Base-by-base conservation (phyloP, 2,888 invertebrate genomes). In the Eristalis pertinax region DNA sequence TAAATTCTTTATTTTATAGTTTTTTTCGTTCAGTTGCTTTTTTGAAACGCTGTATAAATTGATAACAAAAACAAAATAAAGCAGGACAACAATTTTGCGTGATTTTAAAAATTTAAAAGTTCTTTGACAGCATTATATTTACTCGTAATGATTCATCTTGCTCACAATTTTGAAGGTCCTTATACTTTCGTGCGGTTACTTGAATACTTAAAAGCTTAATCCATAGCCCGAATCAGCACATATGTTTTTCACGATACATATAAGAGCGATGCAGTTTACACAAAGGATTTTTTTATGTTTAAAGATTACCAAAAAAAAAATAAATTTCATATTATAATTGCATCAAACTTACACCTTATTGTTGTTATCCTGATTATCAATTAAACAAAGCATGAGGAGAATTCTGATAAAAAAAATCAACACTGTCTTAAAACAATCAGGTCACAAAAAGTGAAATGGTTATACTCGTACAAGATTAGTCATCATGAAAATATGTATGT, bases 231-330 rank as follows among this genome's bases (percentile, higher is more conserved):
- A 65, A 75, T 38, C 19, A 65, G n/a, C 13, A 75, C 2, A 58
- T 50, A 24, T 50, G n/a, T 62, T 60, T 62, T 5, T 62, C 29
- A 32, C 41, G 50, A 63, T 32, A 32, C 10, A 24, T 60, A 13
- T 13, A 60, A 69, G 8, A 68, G 78, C 65, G 70, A 78, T 78
- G 64, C 78, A 78, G 78, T 78, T 78, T 78, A 78, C 78, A 78
- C 78, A 32, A 70, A 69, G 24, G 50, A 70, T 22, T 8, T 68
- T 68, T 60, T 68, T 63, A 38, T 13, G 8, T 8, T 38, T 38
- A 13, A 35, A 1, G 0, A 38, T 38, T 8, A 50, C 2, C 1
- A n/a, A 50, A 0, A 19, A 50, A n/a, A 50, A 41, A 10, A 26
- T 19, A 13, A 60, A 32, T 62, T 32, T 15, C 19, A 65, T 58